Conservation (phyloP, 2,113 vertebrate species). For the Oostethus manadensis region DNA sequence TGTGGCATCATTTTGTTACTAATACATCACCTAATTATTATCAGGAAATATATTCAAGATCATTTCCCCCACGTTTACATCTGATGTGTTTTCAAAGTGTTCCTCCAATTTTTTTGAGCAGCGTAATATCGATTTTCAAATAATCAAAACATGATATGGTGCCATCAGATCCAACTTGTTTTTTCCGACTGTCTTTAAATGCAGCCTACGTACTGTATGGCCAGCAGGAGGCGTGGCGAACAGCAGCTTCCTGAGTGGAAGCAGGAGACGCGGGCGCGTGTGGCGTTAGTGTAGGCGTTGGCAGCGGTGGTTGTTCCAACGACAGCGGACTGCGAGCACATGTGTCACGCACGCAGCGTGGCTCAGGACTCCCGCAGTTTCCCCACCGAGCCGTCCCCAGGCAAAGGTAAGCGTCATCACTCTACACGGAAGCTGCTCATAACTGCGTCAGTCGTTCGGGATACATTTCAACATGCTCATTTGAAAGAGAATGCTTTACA, state of each 20-base stretch:
- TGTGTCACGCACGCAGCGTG: constrained; percentile 35
- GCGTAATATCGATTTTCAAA: no score
- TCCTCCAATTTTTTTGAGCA: no score
- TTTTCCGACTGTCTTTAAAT: constrained; percentile 24
- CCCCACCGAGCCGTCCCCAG: constrained; percentile 22
- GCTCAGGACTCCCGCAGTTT: constrained; percentile 37
- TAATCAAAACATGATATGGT: no score
- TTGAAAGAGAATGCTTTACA: constrained; percentile 27
- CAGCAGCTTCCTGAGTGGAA: constrained; percentile 47
- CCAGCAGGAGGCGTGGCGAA: constrained; percentile 35
- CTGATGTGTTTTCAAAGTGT: no score
- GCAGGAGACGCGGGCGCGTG: constrained; percentile 15
- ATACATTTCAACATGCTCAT: constrained; percentile 26
- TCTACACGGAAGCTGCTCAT: not conserved
- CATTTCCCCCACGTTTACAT: no score
- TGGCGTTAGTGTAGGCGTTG: not conserved
- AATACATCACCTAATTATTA: no score
- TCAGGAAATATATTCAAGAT: no score
- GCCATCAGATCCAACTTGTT: not conserved
- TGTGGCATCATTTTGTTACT: no score
- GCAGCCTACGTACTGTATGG: constrained; percentile 17
- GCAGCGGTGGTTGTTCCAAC: constrained; percentile 13
- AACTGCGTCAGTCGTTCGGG: constrained; percentile 15
- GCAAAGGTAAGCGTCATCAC: constrained; percentile 38
- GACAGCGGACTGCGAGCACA: constrained; percentile 35